Evolutionary conservation across 2,888 invertebrate genomes (phyloP).

Genomic region (Scaptomyza caliginosa): DNA sequence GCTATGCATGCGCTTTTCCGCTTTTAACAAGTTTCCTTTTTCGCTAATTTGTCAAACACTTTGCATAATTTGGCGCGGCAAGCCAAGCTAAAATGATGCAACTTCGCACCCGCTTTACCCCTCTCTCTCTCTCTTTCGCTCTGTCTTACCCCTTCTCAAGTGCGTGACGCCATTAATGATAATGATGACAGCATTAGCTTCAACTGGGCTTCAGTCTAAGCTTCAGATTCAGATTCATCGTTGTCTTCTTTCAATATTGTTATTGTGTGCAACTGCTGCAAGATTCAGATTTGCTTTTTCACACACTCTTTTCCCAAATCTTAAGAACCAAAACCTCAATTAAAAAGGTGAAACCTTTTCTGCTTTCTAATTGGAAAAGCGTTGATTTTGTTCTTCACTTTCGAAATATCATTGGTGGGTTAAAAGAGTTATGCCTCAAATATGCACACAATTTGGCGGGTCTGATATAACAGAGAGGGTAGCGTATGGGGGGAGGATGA

Average conservation of each 20-base stretch:
- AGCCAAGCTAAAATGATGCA: conserved; percentile 39
- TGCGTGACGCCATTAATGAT: conserved; percentile 33
- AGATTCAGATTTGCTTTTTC: too few species aligned
- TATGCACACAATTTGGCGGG: conserved; percentile 36
- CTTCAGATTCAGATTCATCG: not conserved
- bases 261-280: too few species aligned
- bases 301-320: not conserved
- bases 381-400: conserved; percentile 33
- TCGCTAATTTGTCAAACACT: conserved; percentile 80
- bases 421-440: conserved; percentile 43
- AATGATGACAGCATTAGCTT: conserved; percentile 15
- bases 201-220: not conserved
- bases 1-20: conserved; percentile 78
- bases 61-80: conserved; percentile 74
- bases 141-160: not conserved
- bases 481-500: not conserved
- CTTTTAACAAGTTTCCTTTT: conserved; percentile 75
- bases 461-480: not conserved
- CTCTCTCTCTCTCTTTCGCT: not conserved
- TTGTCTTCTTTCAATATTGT: too few species aligned
- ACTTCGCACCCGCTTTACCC: not conserved
- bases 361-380: not conserved
- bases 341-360: not conserved
- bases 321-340: not conserved
- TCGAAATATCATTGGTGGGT: conserved; percentile 6